Percentiles rank a stretch among this genome's conserved stretches.
Conservation (phyloP, 2,888 invertebrate species). For the Leucophenga maculata region DNA sequence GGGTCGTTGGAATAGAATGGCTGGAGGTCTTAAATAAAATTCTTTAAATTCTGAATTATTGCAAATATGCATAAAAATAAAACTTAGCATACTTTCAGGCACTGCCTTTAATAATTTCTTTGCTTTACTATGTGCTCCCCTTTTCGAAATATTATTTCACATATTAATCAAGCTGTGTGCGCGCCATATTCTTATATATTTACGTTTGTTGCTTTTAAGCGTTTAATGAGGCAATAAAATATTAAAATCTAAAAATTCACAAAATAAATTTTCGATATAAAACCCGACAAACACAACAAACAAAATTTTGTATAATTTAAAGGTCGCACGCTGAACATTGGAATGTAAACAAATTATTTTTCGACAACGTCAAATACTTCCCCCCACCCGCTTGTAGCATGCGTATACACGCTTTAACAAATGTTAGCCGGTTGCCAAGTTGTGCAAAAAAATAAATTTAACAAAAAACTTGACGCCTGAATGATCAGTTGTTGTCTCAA, state of each 20-base stretch:
- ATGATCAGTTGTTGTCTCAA: conserved; percentile 40
- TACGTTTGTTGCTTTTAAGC: no score
- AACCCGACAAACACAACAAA: conserved; percentile 40
- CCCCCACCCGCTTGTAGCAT: background rate
- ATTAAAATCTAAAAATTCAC: conserved; percentile 5
- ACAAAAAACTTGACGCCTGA: conserved; percentile 28
- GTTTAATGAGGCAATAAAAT: no score
- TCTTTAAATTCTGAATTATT: no score
- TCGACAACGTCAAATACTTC: background rate
- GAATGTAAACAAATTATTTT: conserved; percentile 31
- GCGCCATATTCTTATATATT: no score
- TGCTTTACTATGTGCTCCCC: background rate
- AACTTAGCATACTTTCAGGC: background rate
- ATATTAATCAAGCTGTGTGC: no score
- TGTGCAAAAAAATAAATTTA: conserved; percentile 17
- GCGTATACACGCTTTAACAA: background rate
- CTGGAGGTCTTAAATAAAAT: no score
- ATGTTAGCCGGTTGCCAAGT: background rate
- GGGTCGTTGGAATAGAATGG: no score
- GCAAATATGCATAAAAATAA: no score
- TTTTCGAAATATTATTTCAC: no score
- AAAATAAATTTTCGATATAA: background rate
- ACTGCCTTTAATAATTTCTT: background rate
- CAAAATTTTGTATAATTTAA: conserved; percentile 39
- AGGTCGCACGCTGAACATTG: conserved; percentile 51